Evolutionary conservation across 2,888 invertebrate genomes (phyloP).

Genomic region (Pimpla rufipes): DNA sequence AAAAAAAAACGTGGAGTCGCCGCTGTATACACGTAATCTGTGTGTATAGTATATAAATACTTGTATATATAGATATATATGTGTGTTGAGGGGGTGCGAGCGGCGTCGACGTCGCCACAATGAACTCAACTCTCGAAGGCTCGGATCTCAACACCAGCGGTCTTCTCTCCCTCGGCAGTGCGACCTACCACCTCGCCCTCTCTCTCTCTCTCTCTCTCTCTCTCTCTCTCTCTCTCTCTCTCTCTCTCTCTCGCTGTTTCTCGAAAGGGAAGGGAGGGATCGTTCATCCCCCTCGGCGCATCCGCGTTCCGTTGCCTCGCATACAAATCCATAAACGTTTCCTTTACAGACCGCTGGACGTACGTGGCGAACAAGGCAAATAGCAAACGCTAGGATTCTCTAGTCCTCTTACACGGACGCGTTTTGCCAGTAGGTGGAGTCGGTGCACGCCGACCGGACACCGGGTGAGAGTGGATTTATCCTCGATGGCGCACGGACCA

Average conservation of each 20-base stretch:
- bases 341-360: slow-evolving; percentile 48
- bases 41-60: neutral
- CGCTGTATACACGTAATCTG: neutral
- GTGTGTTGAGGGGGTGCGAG: slow-evolving; percentile 6
- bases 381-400: slow-evolving; percentile 17
- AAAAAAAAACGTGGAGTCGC: slow-evolving; percentile 15
- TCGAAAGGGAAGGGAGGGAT: no score
- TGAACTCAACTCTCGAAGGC: slow-evolving; percentile 31
- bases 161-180: neutral
- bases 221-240: neutral
- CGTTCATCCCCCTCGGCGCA: slow-evolving; percentile 11
- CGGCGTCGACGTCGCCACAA: slow-evolving; percentile 36
- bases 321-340: slow-evolving; percentile 58
- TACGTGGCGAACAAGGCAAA: slow-evolving; percentile 22
- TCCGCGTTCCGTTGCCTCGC: slow-evolving; percentile 41
- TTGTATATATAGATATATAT: neutral
- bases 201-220: slow-evolving; percentile 7
- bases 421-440: neutral
- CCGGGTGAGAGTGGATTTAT: neutral
- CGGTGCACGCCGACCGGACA: neutral
- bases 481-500: neutral
- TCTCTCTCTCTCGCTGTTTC: slow-evolving; percentile 1
- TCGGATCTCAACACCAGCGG: slow-evolving; percentile 30
- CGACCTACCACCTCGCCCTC: slow-evolving; percentile 36
- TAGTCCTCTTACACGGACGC: neutral